A percentile compares a stretch with the other conserved stretches of the same genome.
Evolutionary conservation across 2,797 vertebrate genomes (phyloP).

Genomic region (Characodon lateralis): DNA sequence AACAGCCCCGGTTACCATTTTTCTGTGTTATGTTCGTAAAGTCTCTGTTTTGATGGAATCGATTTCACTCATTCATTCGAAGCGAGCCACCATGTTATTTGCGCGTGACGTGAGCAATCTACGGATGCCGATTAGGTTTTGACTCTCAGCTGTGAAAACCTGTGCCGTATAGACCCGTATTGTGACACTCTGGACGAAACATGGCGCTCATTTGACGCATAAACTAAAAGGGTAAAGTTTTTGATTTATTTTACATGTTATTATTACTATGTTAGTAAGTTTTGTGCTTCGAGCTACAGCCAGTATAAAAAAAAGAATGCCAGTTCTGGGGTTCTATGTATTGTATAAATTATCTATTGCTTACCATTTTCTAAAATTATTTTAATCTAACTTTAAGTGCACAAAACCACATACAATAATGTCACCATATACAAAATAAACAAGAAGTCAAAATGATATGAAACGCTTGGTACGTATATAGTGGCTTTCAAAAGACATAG

Average conservation of each 20-base stretch:
- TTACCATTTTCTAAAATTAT: too few species aligned
- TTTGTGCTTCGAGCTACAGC: not conserved
- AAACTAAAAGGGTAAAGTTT: not conserved
- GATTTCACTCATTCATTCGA: not conserved
- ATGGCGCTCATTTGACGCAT: not conserved
- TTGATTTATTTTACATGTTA: not conserved
- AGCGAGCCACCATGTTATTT: constrained; percentile 63
- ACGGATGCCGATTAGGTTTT: constrained; percentile 57
- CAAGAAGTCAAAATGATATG: too few species aligned
- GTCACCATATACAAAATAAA: too few species aligned
- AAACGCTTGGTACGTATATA: too few species aligned
- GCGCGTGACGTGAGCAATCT: constrained; percentile 48
- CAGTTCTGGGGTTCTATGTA: not conserved
- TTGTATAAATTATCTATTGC: too few species aligned
- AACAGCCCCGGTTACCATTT: constrained; percentile 6
- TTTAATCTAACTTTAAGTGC: too few species aligned
- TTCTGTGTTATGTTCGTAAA: not conserved
- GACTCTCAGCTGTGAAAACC: not conserved
- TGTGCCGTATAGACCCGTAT: too few species aligned
- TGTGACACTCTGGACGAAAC: not conserved
- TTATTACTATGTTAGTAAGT: not conserved
- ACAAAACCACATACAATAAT: too few species aligned
- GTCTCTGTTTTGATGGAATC: constrained; percentile 14
- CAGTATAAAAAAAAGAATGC: not conserved
- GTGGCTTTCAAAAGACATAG: too few species aligned